These are phyloP conservation scores for Oryzias sinensis DNA, from an alignment of 2,797 vertebrate genomes.

Conservation along the genomic window DNA sequence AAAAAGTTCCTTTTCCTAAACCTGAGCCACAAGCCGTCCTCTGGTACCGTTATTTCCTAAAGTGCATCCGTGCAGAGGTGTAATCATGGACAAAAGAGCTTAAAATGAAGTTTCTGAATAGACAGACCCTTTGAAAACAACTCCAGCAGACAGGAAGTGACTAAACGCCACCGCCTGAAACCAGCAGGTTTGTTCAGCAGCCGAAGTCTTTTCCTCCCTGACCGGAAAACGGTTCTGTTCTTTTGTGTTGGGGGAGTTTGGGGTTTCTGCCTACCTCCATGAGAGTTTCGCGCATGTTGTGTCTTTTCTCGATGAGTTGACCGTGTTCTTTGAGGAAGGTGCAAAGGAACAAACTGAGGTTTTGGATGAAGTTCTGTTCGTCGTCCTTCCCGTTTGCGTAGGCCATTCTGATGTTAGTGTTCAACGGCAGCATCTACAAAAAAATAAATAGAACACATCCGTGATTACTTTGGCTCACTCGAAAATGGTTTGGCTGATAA, in stretches of 20 bases:
- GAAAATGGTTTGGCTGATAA: too few species aligned
- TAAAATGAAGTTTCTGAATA: too few species aligned
- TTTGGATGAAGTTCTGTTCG: slow-evolving; percentile 99
- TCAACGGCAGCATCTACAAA: slow-evolving; percentile 93
- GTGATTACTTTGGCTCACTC: background rate
- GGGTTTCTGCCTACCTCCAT: slow-evolving; percentile 87
- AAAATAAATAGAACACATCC: background rate
- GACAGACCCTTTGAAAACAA: too few species aligned
- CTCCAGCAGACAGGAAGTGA: background rate
- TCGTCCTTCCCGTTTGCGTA: slow-evolving; percentile 97
- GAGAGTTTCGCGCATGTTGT: slow-evolving; percentile 91
- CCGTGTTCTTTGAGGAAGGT: slow-evolving; percentile 98
- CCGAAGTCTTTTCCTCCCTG: background rate
- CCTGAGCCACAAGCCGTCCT: too few species aligned
- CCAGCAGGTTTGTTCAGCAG: background rate
- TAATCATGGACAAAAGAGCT: too few species aligned
- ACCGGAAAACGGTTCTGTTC: background rate
- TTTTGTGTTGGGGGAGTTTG: background rate
- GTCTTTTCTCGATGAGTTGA: slow-evolving; percentile 91
- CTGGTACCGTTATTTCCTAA: too few species aligned
- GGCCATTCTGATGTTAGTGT: slow-evolving; percentile 94
- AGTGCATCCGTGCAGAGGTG: too few species aligned
- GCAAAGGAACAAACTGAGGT: slow-evolving; percentile 97
- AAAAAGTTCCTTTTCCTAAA: too few species aligned
- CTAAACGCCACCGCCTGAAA: background rate